Conservation (phyloP, 2,888 invertebrate species). For the Chaetogeoica ovagalla region DNA sequence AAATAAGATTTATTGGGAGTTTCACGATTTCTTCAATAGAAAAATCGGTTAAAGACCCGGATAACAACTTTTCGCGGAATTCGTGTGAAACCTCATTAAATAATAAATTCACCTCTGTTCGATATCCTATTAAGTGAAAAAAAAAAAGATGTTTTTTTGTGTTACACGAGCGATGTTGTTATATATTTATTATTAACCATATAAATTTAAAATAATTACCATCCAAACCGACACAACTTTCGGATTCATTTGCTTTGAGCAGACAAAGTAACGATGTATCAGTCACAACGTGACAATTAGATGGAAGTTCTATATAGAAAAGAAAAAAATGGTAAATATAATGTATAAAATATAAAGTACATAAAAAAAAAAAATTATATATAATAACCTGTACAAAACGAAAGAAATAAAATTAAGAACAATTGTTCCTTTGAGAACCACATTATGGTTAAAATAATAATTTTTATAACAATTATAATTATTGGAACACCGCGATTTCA, state of each 20-base stretch:
- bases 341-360: neutral
- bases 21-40: slow-evolving; percentile 22
- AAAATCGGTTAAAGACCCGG: slow-evolving; percentile 13
- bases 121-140: slow-evolving; percentile 2
- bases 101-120: neutral
- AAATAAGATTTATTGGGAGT: slow-evolving; percentile 23
- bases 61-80: neutral
- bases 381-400: slow-evolving; percentile 3
- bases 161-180: neutral
- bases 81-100: slow-evolving; percentile 8
- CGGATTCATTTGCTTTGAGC: slow-evolving; percentile 1
- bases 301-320: neutral
- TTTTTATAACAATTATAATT: neutral
- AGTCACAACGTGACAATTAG: neutral
- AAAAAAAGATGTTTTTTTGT: neutral
- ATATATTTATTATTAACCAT: too few relatives aligned
- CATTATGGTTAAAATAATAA: slow-evolving; percentile 14
- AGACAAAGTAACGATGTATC: slow-evolving; percentile 5
- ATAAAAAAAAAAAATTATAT: too few relatives aligned
- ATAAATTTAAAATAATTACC: slow-evolving; percentile 1
- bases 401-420: slow-evolving; percentile 3
- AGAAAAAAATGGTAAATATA: neutral
- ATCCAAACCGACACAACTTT: slow-evolving; percentile 7
- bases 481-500: too few relatives aligned
- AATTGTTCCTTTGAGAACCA: slow-evolving; percentile 12